Base-by-base conservation (phyloP, 1,140 invertebrate genomes). In the Trichomalopsis sarcophagae region DNA sequence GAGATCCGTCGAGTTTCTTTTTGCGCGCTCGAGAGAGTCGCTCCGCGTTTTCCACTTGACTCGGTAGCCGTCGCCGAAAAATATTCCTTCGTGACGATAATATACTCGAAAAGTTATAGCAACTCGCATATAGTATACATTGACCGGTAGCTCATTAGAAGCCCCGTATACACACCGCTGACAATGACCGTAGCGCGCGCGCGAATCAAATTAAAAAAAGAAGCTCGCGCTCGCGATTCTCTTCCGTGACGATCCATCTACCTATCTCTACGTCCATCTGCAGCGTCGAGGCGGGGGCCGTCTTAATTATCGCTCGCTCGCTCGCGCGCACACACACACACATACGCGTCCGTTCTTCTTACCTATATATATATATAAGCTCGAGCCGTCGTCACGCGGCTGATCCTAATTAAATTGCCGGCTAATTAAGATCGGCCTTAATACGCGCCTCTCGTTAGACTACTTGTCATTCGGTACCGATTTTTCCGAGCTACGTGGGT, bases 381-480 rank as follows among this genome's bases (percentile, higher is more conserved):
- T 3, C 4, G 11, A 5, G 55, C 73, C 44, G 87, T 90, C 92
- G 91, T 92, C 91, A 93, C 92, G 91, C 91, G 90, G 89, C 77
- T 87, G 91, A 91, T 90, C 89, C 91, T 93, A 92, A 93, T 93
- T 92, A 92, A 91, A 92, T 92, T 91, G 91, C 89, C 86, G 87
- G 86, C 91, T 91, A 92, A 93, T 93, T 93, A 93, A 92, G 89
- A 93, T 91, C 91, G 89, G 91, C 90, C 91, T 92, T 92, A 92
- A 92, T 92, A 90, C 88, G 89, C 89, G 33, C 33, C 33, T 36
- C 89, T 89, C 87, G 89, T 90, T 91, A 89, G 23, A 23, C 87
- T 86, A 87, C 86, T 88, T 89, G 84, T 40, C 71, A 50, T 66
- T 85, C 44, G 33, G 36, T 33, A 30, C 0, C 68, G n/a, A 30